These are phyloP conservation scores for Arbacia lixula DNA, from an alignment of 53 echinoderm and acorn worm genomes.

Conservation along the genomic window DNA sequence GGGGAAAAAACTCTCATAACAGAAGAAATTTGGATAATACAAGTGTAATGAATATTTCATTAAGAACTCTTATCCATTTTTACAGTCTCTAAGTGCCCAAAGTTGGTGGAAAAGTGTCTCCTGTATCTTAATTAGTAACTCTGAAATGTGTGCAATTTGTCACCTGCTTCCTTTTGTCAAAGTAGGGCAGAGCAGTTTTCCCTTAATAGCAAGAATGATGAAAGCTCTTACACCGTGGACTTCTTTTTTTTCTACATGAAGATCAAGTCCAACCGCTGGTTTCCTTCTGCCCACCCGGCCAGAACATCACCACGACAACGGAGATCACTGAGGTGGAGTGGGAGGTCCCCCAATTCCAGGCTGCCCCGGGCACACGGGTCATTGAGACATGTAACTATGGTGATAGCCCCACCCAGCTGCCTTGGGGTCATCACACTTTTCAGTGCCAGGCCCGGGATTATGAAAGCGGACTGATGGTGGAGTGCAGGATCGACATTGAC, in stretches of 20 bases:
- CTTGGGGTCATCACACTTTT: constrained; percentile 53
- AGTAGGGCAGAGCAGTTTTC: no score
- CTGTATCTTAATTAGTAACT: no score
- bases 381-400: constrained; percentile 41
- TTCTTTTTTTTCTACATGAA: not conserved
- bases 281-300: constrained; percentile 27
- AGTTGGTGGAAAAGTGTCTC: no score
- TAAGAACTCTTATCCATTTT: no score
- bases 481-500: constrained; percentile 55
- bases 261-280: constrained; percentile 33
- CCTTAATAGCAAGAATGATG: no score
- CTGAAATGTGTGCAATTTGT: no score
- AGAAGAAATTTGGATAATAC: no score
- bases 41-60: no score
- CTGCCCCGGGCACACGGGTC: not conserved
- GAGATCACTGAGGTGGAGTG: constrained; percentile 25
- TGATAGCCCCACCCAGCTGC: constrained; percentile 4
- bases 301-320: constrained; percentile 46
- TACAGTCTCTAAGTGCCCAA: no score
- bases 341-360: constrained; percentile 4
- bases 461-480: constrained; percentile 51
- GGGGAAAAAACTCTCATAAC: no score
- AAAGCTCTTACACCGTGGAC: no score
- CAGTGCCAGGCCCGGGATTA: constrained; percentile 54
- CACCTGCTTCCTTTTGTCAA: no score